Percentiles rank a stretch among this genome's conserved stretches.
phyloP scores from a whole-genome alignment of 2,888 invertebrate genomes.

The Megastigmus dorsalis region DNA sequence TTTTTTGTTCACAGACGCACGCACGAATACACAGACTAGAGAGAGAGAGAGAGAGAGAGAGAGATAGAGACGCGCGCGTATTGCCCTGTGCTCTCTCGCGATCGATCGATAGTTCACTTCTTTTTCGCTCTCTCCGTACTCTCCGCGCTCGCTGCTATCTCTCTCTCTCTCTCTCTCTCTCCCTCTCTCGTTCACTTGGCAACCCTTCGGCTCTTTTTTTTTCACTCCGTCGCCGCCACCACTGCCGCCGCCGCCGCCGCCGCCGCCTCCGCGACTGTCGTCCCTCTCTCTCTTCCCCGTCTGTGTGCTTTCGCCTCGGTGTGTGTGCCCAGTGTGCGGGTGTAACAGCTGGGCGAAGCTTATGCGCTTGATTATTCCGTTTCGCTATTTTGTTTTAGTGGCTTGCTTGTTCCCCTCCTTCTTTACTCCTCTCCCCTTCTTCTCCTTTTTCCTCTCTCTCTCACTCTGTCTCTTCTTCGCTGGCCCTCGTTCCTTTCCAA shows the following conservation, averaged over 20 bases:
- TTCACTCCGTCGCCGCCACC: not conserved
- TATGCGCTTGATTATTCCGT: conserved; percentile 16
- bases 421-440: too few relatives aligned
- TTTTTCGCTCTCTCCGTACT: conserved; percentile 1
- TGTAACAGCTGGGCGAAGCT: too few relatives aligned
- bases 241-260: not conserved
- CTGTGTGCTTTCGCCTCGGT: not conserved
- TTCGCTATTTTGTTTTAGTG: not conserved
- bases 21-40: too few relatives aligned
- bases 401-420: too few relatives aligned
- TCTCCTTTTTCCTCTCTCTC: too few relatives aligned
- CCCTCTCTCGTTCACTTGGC: conserved; percentile 26
- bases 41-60: too few relatives aligned
- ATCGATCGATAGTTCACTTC: conserved; percentile 42
- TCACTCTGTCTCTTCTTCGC: too few relatives aligned
- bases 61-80: too few relatives aligned
- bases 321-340: too few relatives aligned
- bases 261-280: not conserved
- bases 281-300: not conserved
- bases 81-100: conserved; percentile 9
- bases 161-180: not conserved
- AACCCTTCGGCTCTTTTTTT: conserved; percentile 29
- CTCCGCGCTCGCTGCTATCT: not conserved
- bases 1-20: conserved; percentile 32
- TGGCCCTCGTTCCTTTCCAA: too few relatives aligned